Evolutionary conservation across 92 coral and sea anemone genomes (phyloP).

Genomic region (Pocillopora meandrina): DNA sequence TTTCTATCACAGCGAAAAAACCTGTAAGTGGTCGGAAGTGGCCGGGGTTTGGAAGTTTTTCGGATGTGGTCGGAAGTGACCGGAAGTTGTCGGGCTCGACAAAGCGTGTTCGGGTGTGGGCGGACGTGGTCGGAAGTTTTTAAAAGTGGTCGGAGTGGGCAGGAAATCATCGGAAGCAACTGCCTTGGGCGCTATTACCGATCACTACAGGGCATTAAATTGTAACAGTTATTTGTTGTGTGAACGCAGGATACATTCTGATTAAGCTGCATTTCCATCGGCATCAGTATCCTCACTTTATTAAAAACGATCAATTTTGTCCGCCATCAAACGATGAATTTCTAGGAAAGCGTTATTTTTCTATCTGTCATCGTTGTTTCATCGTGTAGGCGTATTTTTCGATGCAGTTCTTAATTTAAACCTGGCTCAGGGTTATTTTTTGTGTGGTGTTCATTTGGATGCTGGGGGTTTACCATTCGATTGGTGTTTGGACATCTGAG

Average conservation of each 20-base stretch:
- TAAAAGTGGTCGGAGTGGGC: neutral
- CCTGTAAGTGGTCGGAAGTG: constrained; percentile 7
- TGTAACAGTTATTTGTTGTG: neutral
- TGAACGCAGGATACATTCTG: neutral
- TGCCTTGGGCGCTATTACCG: neutral
- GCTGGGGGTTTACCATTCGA: too few relatives aligned
- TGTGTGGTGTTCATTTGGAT: too few relatives aligned
- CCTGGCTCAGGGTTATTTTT: too few relatives aligned
- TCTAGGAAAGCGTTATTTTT: too few relatives aligned
- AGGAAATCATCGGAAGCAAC: neutral
- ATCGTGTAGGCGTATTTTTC: too few relatives aligned
- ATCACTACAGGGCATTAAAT: neutral
- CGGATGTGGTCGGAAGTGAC: neutral
- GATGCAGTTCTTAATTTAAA: too few relatives aligned
- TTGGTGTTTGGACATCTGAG: too few relatives aligned
- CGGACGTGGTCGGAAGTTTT: neutral
- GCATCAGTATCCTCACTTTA: too few relatives aligned
- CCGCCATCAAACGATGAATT: too few relatives aligned
- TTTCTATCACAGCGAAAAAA: neutral
- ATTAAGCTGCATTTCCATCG: neutral
- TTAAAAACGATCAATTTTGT: too few relatives aligned
- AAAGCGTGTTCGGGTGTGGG: neutral
- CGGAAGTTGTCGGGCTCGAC: neutral
- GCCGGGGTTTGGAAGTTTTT: neutral
- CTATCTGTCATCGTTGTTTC: too few relatives aligned